Conservation (phyloP, 2,888 invertebrate species). For the Drosophila phalerata region DNA sequence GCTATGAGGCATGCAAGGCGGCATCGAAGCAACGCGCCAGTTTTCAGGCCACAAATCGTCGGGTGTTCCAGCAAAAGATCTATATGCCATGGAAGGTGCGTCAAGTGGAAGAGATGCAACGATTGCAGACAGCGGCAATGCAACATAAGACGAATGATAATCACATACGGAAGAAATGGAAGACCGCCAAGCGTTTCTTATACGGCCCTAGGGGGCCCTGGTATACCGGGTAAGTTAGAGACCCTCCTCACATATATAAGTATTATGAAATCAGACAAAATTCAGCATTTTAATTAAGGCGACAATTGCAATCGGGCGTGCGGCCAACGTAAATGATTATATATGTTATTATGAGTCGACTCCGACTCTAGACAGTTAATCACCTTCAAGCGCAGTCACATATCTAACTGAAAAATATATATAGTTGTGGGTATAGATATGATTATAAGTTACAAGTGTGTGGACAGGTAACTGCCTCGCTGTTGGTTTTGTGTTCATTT, state of each 20-base stretch:
- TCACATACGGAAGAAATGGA: constrained; percentile 87
- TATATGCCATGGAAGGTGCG: constrained; percentile 86
- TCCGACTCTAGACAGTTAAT: constrained; percentile 34
- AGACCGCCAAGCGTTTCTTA: constrained; percentile 87
- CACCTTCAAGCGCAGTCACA: constrained; percentile 50
- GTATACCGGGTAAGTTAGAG: constrained; percentile 84
- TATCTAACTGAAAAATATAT: constrained; percentile 19
- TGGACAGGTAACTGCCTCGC: constrained; percentile 34
- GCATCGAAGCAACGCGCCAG: constrained; percentile 87
- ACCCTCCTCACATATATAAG: constrained; percentile 7
- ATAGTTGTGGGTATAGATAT: constrained; percentile 15
- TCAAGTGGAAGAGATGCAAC: constrained; percentile 86
- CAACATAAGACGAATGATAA: constrained; percentile 86
- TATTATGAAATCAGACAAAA: constrained; percentile 68
- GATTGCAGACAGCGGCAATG: constrained; percentile 86
- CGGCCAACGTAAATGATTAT: constrained; percentile 58
- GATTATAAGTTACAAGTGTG: constrained; percentile 4
- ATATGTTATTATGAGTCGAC: constrained; percentile 29
- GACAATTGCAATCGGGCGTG: constrained; percentile 63
- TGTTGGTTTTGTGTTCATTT: constrained; percentile 58
- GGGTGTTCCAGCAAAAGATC: constrained; percentile 87
- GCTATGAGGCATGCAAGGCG: constrained; percentile 88
- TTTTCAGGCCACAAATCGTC: constrained; percentile 87
- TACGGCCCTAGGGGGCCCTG: constrained; percentile 87
- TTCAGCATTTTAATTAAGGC: constrained; percentile 71